These are phyloP conservation scores for Rousettus madagascariensis DNA, from an alignment of 2,797 vertebrate genomes.

Conservation along the genomic window DNA sequence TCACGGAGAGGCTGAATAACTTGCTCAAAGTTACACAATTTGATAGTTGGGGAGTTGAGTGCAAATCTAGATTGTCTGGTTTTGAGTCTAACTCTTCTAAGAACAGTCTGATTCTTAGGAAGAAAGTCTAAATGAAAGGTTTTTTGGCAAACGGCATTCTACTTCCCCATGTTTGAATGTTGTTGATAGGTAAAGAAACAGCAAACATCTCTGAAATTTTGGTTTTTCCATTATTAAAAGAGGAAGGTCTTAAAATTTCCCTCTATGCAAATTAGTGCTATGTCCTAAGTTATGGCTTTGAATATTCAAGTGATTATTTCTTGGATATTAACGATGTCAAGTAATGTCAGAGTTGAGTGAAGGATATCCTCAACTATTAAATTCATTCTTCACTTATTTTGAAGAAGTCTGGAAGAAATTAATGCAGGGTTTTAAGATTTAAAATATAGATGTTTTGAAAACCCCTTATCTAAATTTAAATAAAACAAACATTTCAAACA, in stretches of 20 bases:
- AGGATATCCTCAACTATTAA: background rate
- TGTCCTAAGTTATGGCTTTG: background rate
- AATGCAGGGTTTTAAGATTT: background rate
- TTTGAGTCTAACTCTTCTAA: background rate
- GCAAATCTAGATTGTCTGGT: background rate
- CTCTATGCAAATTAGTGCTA: background rate
- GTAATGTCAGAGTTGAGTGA: background rate
- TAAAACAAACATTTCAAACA: background rate
- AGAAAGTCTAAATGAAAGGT: background rate
- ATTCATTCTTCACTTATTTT: background rate
- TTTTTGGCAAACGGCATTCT: background rate
- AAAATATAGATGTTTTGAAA: background rate
- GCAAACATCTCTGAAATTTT: background rate
- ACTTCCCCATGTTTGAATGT: background rate
- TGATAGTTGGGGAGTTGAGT: background rate
- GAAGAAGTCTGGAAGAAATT: background rate
- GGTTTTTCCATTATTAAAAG: background rate
- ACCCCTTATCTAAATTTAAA: background rate
- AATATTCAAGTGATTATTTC: background rate
- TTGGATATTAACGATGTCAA: background rate
- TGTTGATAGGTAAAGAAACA: background rate
- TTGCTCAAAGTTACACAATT: background rate
- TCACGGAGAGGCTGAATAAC: background rate
- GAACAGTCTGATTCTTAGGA: background rate
- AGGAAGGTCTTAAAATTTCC: background rate